Base-by-base conservation (phyloP, 2,888 invertebrate species). In the Drosophila greeni region DNA sequence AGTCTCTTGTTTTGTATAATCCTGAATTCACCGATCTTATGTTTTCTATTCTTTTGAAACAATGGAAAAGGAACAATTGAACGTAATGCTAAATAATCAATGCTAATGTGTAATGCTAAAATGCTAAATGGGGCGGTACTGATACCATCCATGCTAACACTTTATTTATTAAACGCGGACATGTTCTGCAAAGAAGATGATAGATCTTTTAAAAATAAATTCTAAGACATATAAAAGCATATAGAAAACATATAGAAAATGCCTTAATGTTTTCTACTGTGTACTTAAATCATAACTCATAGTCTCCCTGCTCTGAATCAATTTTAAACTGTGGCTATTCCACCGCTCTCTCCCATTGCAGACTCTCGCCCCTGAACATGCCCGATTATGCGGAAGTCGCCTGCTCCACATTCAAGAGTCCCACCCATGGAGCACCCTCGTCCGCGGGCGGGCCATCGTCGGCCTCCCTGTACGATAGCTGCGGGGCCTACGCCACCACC, bases 301-400 rank as follows among this genome's bases (percentile, higher is more conserved):
- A 2, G 26, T 12, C 37, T 18, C 24, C n/a, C 33, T 8, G 18
- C 8, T 29, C 16, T 26, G 49, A 68, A 58, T 62, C 36, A 45
- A 62, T 51, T 70, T 69, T 70, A 43, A 69, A 59, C 69, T 45
- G 59, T 24, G 33, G 11, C 34, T 48, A 45, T 23, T 29, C 14
- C 36, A 11, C 16, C 12, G 8, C 37, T 42, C 12, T 20, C 31
- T 56, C 23, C 14, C 6, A 23, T 60, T 72, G 54, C 83, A 89
- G 89, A 71, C 86, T 89, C 58, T 89, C 89, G 70, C 89, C 89
- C 56, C 75, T 89, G 75, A 89, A 89, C 76, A 89, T 89, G 89
- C 89, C 89, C 73, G 89, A 89, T 85, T 89, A 89, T 84, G 89
- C 89, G 73, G 89, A 89, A 85, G 89, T 89, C 74, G 88, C 87